Evolutionary conservation across 2,113 vertebrate species (phyloP), one percentile per base, ranked within the genome.

Genomic region (Phalacrocorax aristotelis): DNA sequence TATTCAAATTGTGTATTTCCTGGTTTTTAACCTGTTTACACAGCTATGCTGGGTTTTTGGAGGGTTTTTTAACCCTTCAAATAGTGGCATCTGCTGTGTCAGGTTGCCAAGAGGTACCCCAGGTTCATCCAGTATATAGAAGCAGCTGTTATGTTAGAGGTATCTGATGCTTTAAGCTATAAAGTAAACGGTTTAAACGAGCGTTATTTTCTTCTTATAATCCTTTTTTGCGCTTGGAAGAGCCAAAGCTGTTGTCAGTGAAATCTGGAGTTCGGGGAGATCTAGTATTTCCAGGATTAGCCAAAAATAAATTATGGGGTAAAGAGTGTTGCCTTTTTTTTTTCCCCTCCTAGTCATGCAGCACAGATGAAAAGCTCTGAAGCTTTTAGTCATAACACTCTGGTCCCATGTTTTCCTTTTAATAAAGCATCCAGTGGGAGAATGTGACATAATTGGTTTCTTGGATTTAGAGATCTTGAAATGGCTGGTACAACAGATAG

Each of bases 231-330:
- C 87, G 91, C 87, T 95, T 94, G 78, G 87, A 96, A 97, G 97
- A 96, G 83, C 61, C 70, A 78, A 20, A 81, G 44, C 76, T 92
- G 80, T 92, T 95, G 38, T 68, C 85, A 72, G 70, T 93, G 84
- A 94, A 94, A 97, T 96, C 69, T 83, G 71, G 85, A 93, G 92
- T 95, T 93, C 3, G 2, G 90, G 78, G 71, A 92, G 95, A 93
- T 91, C 49, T 75, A 68, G 49, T 96, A 76, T 94, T 96, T 89
- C 80, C 89, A 93, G 85, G 95, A 96, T 89, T 96, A 94, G 90
- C 95, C 95, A 96, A 94, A 97, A 97, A 95, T 95, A 87, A 89
- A 95, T 94, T 76, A 94, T 79, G 75, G 92, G 89, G 51, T 94
- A 88, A 93, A 87, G 60, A 93, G 69, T 38, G 29, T 61, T 89